Evolutionary conservation across 2,888 invertebrate genomes (phyloP), one percentile per base, ranked within the genome.

Genomic region (Eupeodes latifasciatus): DNA sequence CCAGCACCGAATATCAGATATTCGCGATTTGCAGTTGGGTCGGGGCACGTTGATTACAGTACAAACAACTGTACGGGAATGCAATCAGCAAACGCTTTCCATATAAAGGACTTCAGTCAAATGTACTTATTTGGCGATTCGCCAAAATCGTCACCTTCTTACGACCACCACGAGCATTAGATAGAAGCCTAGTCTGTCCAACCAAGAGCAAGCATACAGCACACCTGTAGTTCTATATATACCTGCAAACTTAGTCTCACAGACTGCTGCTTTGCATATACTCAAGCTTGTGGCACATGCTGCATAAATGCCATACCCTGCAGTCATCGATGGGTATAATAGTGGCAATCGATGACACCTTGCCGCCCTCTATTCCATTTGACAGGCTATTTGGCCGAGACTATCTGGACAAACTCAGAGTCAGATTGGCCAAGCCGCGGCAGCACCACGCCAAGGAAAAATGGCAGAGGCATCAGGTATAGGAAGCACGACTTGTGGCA

Each of bases 301-400:
- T 47, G 76, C 64, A 55, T 12, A 34, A 27, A 59, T 71, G 78
- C 87, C 84, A 85, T 78, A 78, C 85, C 80, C 64, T 40, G 40
- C 59, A 88, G 81, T 81, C 81, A 81, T 88, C 85, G 79, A 82
- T 89, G 82, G 64, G 57, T 64, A 82, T 89, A 89, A 89, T 89
- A 79, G 85, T 85, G 85, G 81, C 89, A 89, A 89, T 89, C 85
- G 85, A 82, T 89, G 89, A 89, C 89, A 89, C 89, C 89, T 89
- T 79, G 59, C 89, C 89, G 89, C 89, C 89, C 89, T 89, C 89
- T 89, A 89, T 89, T 89, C 78, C 67, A 77, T 76, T 85, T 88
- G 88, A 88, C 88, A 88, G 85, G 88, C 88, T 78, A 88, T 81
- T 88, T 85, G 88, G 85, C 66, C 40, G 66, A 44, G 49, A 72